A percentile compares a stretch with the other conserved stretches of the same genome.
Conservation (phyloP, 2,113 vertebrate species). For the Zingel zingel region DNA sequence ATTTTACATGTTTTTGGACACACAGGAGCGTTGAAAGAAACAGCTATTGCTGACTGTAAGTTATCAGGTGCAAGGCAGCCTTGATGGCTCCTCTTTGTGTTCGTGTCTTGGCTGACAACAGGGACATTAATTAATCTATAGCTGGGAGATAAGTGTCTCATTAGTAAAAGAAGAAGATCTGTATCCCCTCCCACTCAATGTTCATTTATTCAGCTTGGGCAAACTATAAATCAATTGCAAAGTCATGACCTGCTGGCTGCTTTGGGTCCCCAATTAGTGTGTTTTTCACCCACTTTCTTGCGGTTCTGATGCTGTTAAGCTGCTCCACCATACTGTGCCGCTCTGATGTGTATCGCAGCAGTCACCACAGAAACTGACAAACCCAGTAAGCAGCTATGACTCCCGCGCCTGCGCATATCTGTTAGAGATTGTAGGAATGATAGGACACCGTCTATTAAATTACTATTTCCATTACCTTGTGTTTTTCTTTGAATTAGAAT, state of each 20-base stretch:
- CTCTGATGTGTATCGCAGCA: constrained; percentile 51
- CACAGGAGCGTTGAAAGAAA: neutral
- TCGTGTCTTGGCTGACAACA: constrained; percentile 20
- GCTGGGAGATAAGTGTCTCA: constrained; percentile 57
- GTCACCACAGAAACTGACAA: constrained; percentile 52
- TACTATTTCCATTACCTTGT: constrained; percentile 27
- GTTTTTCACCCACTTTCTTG: constrained; percentile 39
- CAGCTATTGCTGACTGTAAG: constrained; percentile 36
- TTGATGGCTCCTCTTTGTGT: constrained; percentile 3
- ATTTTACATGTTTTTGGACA: constrained; percentile 16
- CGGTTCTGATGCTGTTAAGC: constrained; percentile 31
- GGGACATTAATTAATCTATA: constrained; percentile 66
- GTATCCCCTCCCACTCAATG: constrained; percentile 59
- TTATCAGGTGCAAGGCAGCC: constrained; percentile 56
- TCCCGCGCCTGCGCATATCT: constrained; percentile 1
- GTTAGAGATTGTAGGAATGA: neutral
- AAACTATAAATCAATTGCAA: constrained; percentile 70
- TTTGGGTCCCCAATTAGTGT: constrained; percentile 61
- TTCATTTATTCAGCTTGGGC: constrained; percentile 62
- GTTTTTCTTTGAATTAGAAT: constrained; percentile 7
- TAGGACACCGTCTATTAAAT: neutral
- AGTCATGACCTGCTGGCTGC: constrained; percentile 59
- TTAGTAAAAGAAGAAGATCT: constrained; percentile 55
- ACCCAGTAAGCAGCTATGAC: constrained; percentile 29
- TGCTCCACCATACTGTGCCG: constrained; percentile 26